Percentiles rank a stretch among this genome's conserved stretches.
These are phyloP conservation scores for Protonemura montana DNA, from an alignment of 2,888 invertebrate genomes.

Conservation along the genomic window DNA sequence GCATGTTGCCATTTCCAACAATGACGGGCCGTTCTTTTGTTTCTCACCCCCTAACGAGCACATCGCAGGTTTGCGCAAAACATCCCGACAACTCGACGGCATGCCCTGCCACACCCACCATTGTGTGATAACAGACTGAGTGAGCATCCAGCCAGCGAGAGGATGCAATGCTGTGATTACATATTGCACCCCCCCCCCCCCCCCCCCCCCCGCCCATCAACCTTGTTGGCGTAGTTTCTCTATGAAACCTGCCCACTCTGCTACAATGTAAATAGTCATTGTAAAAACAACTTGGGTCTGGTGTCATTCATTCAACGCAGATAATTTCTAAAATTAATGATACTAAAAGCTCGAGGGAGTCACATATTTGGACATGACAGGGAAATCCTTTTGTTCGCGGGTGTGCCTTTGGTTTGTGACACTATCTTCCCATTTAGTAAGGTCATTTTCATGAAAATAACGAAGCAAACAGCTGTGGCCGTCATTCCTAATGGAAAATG, in stretches of 20 bases:
- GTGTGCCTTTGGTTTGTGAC: slow-evolving; percentile 25
- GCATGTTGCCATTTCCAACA: slow-evolving; percentile 17
- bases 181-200: slow-evolving; percentile 1
- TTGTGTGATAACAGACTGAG: slow-evolving; percentile 36
- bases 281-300: slow-evolving; percentile 27
- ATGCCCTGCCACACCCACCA: slow-evolving; percentile 29
- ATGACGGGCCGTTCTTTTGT: slow-evolving; percentile 34
- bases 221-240: background rate
- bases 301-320: slow-evolving; percentile 39
- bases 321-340: slow-evolving; percentile 38
- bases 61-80: background rate
- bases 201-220: too few species aligned
- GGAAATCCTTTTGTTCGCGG: slow-evolving; percentile 28
- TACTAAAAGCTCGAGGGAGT: slow-evolving; percentile 27
- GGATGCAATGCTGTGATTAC: background rate
- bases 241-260: background rate
- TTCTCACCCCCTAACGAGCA: slow-evolving; percentile 20
- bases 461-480: slow-evolving; percentile 19
- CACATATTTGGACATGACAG: slow-evolving; percentile 38
- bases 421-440: slow-evolving; percentile 21
- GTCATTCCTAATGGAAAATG: slow-evolving; percentile 25
- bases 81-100: background rate
- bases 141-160: background rate
- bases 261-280: slow-evolving; percentile 27
- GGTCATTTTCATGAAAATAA: slow-evolving; percentile 35